These are phyloP conservation scores for Ptyas mucosa DNA, from an alignment of 2,113 vertebrate species.

Conservation along the genomic window DNA sequence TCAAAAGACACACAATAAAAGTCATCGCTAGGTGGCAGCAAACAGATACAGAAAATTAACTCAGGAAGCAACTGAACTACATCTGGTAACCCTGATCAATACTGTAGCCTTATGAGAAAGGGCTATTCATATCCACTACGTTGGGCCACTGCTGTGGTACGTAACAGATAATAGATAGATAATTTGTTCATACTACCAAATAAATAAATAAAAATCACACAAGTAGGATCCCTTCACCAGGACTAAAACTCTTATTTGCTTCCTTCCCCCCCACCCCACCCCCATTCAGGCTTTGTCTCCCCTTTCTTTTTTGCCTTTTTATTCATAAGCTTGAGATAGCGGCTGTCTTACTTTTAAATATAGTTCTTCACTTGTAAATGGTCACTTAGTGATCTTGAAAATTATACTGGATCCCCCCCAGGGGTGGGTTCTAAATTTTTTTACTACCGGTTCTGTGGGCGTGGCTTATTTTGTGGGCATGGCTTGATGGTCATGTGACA, in stretches of 20 bases:
- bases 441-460: too few species aligned
- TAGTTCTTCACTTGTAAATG: background rate
- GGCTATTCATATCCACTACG: background rate
- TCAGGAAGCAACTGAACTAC: background rate
- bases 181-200: background rate
- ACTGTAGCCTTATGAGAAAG: background rate
- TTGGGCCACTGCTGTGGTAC: background rate
- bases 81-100: background rate
- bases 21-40: background rate
- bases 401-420: background rate
- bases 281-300: background rate
- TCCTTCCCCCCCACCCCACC: background rate
- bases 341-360: background rate
- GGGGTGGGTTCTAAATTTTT: too few species aligned
- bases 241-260: background rate
- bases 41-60: background rate
- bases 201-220: background rate
- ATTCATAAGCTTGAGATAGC: background rate
- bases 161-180: background rate
- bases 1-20: background rate
- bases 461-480: too few species aligned
- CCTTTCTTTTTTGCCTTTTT: background rate
- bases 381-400: background rate
- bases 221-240: background rate
- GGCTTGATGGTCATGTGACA: too few species aligned